Conservation (phyloP, 2,797 vertebrate species). For the Hirundo rustica region DNA sequence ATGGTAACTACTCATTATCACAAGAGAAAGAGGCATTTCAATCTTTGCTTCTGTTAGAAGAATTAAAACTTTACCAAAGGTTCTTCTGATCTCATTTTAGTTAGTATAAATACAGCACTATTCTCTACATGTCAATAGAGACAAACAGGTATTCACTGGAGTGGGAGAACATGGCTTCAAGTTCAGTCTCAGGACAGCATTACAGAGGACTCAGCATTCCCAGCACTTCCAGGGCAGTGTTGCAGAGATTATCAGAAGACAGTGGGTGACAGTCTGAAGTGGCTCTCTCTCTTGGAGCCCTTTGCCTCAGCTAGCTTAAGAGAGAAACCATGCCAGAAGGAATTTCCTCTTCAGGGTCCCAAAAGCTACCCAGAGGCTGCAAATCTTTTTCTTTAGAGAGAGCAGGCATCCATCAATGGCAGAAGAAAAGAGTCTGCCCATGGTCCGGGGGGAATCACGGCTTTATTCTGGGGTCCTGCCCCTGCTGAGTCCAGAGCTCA, state of each 20-base stretch:
- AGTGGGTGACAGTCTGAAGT: not conserved
- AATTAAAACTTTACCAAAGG: not conserved
- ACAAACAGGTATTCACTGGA: not conserved
- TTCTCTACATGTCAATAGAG: not conserved
- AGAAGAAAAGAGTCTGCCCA: too few relatives aligned
- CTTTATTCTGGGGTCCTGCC: too few relatives aligned
- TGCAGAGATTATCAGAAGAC: not conserved
- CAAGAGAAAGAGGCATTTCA: not conserved
- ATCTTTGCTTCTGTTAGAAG: not conserved
- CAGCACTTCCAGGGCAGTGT: not conserved
- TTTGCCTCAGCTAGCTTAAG: too few relatives aligned
- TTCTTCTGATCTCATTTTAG: not conserved
- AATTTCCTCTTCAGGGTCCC: too few relatives aligned
- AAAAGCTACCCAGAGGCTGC: too few relatives aligned
- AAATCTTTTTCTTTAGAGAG: too few relatives aligned
- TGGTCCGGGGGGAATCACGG: too few relatives aligned
- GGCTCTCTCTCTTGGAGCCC: too few relatives aligned
- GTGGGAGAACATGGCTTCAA: not conserved
- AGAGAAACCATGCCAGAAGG: too few relatives aligned
- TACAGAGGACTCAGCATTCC: not conserved
- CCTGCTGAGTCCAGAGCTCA: too few relatives aligned
- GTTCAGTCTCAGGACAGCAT: not conserved
- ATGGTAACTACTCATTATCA: not conserved
- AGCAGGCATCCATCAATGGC: too few relatives aligned
- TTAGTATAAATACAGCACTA: not conserved